Evolutionary conservation across 1,140 invertebrate genomes (phyloP).

Genomic region (Drosophila subpulchrella): DNA sequence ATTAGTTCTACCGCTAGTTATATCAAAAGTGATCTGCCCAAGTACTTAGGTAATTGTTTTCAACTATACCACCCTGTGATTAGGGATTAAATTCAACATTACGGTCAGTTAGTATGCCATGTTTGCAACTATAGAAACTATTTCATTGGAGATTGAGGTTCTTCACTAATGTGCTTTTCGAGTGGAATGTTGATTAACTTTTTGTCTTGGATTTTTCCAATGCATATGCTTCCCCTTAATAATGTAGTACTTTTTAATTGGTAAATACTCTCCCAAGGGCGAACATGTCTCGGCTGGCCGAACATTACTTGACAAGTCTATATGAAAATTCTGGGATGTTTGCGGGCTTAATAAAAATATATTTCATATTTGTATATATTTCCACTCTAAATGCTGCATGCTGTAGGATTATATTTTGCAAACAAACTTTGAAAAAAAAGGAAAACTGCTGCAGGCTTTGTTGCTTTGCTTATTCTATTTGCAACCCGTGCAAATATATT

Average conservation of each 20-base stretch:
- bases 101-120: conserved; percentile 5
- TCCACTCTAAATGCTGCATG: conserved; percentile 14
- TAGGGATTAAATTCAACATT: conserved; percentile 10
- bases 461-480: conserved; percentile 32
- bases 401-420: conserved; percentile 28
- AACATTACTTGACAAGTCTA: conserved; percentile 10
- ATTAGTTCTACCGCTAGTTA: conserved; percentile 14
- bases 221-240: background rate
- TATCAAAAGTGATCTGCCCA: conserved; percentile 38
- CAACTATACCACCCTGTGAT: conserved; percentile 15
- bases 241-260: background rate
- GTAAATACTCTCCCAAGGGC: conserved; percentile 14
- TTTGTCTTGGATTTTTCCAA: background rate
- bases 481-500: conserved; percentile 66
- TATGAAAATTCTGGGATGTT: conserved; percentile 4
- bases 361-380: conserved; percentile 22
- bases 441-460: conserved; percentile 30
- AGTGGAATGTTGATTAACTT: conserved; percentile 27
- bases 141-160: conserved; percentile 2
- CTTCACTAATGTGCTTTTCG: background rate
- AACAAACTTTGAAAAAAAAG: conserved; percentile 17
- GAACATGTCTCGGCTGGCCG: conserved; percentile 20
- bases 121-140: conserved; percentile 19
- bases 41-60: conserved; percentile 32
- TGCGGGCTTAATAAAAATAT: conserved; percentile 33